Base-by-base conservation (phyloP, 2,888 invertebrate species). In the Scaptomyza cyrtandrae region DNA sequence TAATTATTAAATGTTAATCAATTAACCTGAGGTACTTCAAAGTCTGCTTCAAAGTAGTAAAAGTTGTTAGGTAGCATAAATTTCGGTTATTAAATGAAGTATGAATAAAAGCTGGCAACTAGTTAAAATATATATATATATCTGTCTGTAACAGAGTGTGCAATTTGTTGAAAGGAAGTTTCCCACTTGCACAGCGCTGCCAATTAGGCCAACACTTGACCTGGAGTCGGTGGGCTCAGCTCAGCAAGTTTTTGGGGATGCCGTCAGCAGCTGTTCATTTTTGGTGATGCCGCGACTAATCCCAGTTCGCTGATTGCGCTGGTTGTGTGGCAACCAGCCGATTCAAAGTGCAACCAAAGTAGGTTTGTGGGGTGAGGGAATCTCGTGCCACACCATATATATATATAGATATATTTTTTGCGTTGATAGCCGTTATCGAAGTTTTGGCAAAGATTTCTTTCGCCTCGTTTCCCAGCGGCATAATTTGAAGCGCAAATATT, bases 401-500 rank as follows among this genome's bases (percentile, higher is more conserved):
- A 9, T 16, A 5, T 41, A 5, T 19, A 11, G 19, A 1, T 44
- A 7, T 19, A 19, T 44, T 13, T 44, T 13, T 6, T 68, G 19
- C n/a, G 19, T 27, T 24, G 44, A 50, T 39, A 39, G 50, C 24
- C 77, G 46, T 57, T 75, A 64, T 45, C 64, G 35, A 44, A 3
- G 29, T 11, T 37, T 37, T 24, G 48, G 39, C 56, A 37, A 67
- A 64, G 70, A 75, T 76, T 56, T 52, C 53, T 64, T 49, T 66
- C 75, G 74, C 78, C 71, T 56, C n/a, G 55, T 67, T 53, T 69
- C 80, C 77, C 86, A 68, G 54, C 39, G 60, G 72, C 72, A 69
- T 79, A 87, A 87, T 89, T 85, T 78, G 73, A 39, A 80, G 78
- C 35, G 65, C 84, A 86, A 89, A 85, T 81, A 89, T 84, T 84